phyloP scores from a whole-genome alignment of 2,888 invertebrate genomes.

The Andricus curvator region DNA sequence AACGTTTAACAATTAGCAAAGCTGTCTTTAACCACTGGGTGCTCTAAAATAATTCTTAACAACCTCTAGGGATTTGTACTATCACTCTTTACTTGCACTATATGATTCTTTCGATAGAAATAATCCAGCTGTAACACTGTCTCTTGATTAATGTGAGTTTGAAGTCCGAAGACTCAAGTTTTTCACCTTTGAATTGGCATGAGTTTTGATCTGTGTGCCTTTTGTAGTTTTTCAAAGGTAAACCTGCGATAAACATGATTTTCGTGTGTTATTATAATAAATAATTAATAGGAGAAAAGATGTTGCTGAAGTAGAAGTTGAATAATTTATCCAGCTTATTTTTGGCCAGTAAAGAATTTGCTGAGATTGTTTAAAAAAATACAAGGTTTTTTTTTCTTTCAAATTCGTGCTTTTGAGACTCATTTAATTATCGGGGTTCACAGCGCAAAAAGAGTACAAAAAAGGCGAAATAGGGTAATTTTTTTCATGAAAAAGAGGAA shows the following conservation, averaged over 20 bases:
- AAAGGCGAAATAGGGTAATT: too few relatives aligned
- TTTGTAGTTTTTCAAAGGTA: constrained; percentile 20
- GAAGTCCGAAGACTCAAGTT: not conserved
- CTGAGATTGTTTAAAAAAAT: too few relatives aligned
- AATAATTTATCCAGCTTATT: too few relatives aligned
- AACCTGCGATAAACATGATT: not conserved
- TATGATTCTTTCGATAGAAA: constrained; percentile 30
- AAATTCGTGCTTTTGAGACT: too few relatives aligned
- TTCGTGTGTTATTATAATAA: not conserved
- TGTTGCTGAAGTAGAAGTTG: too few relatives aligned
- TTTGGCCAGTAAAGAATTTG: too few relatives aligned
- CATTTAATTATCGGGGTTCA: too few relatives aligned
- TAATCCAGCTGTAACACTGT: constrained; percentile 4
- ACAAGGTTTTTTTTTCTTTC: too few relatives aligned
- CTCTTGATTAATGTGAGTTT: constrained; percentile 23
- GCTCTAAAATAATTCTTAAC: not conserved
- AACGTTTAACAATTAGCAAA: constrained; percentile 1
- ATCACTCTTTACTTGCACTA: constrained; percentile 20
- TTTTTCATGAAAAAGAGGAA: too few relatives aligned
- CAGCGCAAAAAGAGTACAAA: too few relatives aligned
- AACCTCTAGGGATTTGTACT: constrained; percentile 12
- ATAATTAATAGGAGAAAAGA: not conserved
- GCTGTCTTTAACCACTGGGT: constrained; percentile 26
- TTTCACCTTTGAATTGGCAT: constrained; percentile 26
- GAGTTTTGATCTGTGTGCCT: not conserved